Evolutionary conservation across 2,113 vertebrate genomes (phyloP).

Genomic region (Camarhynchus parvulus): DNA sequence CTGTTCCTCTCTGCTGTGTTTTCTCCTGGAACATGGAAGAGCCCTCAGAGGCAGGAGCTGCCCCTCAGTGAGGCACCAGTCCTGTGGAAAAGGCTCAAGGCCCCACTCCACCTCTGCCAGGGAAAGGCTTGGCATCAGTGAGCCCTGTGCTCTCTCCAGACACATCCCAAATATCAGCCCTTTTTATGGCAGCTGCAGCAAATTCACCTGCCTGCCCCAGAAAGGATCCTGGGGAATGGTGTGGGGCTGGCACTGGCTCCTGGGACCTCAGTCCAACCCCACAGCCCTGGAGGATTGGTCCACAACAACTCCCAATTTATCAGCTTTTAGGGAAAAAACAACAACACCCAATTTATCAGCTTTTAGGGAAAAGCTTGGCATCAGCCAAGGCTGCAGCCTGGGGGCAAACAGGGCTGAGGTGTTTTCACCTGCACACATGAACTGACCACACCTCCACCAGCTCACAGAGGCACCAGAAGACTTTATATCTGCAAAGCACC

Average conservation of each 20-base stretch:
- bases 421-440: neutral
- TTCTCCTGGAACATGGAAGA: neutral
- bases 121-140: rapidly evolving
- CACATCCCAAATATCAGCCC: neutral
- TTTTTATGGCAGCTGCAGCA: rapidly evolving
- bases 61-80: neutral
- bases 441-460: neutral
- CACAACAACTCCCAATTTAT: neutral
- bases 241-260: rapidly evolving
- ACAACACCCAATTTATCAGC: too few relatives aligned
- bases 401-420: neutral
- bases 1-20: neutral
- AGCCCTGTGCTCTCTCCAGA: neutral
- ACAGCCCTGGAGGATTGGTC: neutral
- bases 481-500: neutral
- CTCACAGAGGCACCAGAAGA: neutral
- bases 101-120: rapidly evolving
- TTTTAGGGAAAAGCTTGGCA: neutral
- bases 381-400: rapidly evolving
- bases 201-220: neutral
- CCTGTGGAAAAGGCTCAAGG: neutral
- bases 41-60: rapidly evolving
- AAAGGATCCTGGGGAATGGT: neutral
- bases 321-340: neutral
- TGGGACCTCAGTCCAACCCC: neutral